Base-by-base conservation (phyloP, 2,797 vertebrate species). In the Enteromius unitaeniatus region DNA sequence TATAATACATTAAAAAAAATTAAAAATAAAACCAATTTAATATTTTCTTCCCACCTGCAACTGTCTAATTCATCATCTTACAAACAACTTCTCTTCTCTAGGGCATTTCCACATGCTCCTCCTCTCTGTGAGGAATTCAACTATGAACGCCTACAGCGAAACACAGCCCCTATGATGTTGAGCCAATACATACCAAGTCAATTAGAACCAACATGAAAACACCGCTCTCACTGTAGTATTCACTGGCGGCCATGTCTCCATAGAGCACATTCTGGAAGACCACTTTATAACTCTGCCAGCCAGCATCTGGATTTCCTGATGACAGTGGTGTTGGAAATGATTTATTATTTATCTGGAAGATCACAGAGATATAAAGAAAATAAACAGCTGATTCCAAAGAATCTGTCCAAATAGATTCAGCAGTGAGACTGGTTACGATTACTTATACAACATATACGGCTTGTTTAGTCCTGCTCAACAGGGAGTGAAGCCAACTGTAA, bases 141-240 rank as follows among this genome's bases (percentile, higher is more conserved):
- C 64, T 75, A 47, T 53, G 11, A 4, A 45, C 13, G 68, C 70
- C 74, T 72, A 77, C 80, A 85, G 64, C 21, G 7, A 76, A 51
- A 21, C 31, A 42, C 15, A 47, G 26, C 10, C 37, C 8, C 17
- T 80, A 40, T 68, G 51, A 84, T 76, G 73, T 78, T 64, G 42
- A 84, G 79, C 67, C 80, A 88, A 51, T 37, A 68, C 75, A 75
- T 81, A 86, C 68, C 74, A 62, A 40, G 21, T n/a, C 47, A 53
- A 45, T 67, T 69, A 82, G 55, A 76, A 51, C 42, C 58, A 45
- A 58, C 64, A 58, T 55, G 49, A 84, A 78, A 49, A 76, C 80
- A 62, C 74, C 51, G 6, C 40, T 40, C 55, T 28, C 65, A 17
- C 76, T 62, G 23, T 53, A 17, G 17, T 47, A 69, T 81, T 67